Evolutionary conservation across 2,113 vertebrate genomes (phyloP).

Genomic region (Nettapus auritus): DNA sequence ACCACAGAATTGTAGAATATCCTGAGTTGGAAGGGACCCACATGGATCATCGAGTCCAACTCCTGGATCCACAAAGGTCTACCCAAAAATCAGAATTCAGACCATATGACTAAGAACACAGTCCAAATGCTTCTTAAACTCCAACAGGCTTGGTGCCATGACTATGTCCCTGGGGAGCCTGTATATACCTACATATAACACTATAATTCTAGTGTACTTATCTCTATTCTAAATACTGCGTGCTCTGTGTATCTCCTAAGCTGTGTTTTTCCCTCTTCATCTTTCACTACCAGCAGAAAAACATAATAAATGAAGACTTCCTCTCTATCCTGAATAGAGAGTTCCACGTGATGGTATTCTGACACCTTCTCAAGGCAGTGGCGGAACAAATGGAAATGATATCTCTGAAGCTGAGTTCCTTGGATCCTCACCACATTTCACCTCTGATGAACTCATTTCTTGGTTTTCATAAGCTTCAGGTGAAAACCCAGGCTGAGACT

Average conservation of each 20-base stretch:
- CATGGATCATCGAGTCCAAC: too few relatives aligned
- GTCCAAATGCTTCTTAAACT: too few relatives aligned
- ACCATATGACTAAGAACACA: too few relatives aligned
- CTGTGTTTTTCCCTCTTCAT: neutral
- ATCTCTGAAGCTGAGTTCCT: neutral
- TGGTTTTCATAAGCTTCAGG: neutral
- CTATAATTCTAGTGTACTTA: neutral
- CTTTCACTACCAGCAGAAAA: neutral
- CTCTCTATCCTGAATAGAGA: neutral
- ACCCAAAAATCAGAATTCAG: too few relatives aligned
- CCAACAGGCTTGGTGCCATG: too few relatives aligned
- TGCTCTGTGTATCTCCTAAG: neutral
- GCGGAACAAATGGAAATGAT: neutral
- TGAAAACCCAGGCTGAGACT: neutral
- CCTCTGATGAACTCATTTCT: neutral
- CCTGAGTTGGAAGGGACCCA: too few relatives aligned
- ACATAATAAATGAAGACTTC: neutral
- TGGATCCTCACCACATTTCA: neutral
- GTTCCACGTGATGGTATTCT: neutral
- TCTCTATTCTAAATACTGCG: neutral
- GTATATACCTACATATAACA: too few relatives aligned
- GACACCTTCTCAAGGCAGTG: neutral
- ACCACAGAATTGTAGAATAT: too few relatives aligned
- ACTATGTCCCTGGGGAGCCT: too few relatives aligned
- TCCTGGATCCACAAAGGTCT: too few relatives aligned